phyloP scores from a whole-genome alignment of 2,888 invertebrate genomes.

The Apamea epomidion region DNA sequence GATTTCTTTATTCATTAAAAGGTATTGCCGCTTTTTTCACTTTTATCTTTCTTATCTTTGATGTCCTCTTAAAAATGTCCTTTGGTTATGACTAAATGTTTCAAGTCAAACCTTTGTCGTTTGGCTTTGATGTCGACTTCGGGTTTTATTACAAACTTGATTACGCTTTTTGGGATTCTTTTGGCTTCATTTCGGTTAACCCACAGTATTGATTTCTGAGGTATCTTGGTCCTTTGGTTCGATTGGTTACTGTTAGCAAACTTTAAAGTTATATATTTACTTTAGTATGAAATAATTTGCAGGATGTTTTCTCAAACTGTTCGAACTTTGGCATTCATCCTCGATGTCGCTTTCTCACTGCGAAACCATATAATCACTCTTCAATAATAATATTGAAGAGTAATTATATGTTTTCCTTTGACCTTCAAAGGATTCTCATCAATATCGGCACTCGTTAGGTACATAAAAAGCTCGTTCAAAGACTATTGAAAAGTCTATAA shows the following conservation, averaged over 20 bases:
- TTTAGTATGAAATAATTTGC: neutral
- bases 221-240: neutral
- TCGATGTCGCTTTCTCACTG: neutral
- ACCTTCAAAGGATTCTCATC: neutral
- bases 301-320: neutral
- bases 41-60: slow-evolving; percentile 18
- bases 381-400: neutral
- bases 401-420: too few species aligned
- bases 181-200: slow-evolving; percentile 1
- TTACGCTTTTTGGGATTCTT: slow-evolving; percentile 8
- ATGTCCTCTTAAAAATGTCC: slow-evolving; percentile 1
- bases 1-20: neutral
- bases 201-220: neutral
- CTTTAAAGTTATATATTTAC: neutral
- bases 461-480: neutral
- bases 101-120: neutral
- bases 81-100: slow-evolving; percentile 1
- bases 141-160: slow-evolving; percentile 5
- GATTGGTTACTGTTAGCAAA: neutral
- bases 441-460: too few species aligned
- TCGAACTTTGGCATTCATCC: neutral
- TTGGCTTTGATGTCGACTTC: slow-evolving; percentile 3
- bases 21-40: slow-evolving; percentile 1
- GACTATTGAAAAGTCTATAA: neutral
- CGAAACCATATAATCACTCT: neutral